phyloP scores from a whole-genome alignment of 2,797 vertebrate genomes.

The Gobio occitaniae region DNA sequence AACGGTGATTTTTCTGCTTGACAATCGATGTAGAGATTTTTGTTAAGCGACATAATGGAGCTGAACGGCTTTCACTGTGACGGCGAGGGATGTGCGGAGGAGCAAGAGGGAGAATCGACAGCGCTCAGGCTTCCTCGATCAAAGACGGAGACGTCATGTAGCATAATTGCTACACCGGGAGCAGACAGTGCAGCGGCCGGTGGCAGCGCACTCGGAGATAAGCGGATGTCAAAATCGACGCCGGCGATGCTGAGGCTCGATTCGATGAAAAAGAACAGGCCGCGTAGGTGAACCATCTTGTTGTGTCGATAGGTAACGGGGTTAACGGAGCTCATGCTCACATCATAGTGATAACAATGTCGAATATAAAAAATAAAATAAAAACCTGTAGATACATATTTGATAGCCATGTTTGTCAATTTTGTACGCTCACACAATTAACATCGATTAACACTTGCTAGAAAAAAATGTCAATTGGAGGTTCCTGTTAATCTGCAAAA shows the following conservation, averaged over 20 bases:
- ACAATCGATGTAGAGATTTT: neutral
- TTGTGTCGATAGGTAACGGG: slow-evolving; percentile 19
- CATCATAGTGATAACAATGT: neutral
- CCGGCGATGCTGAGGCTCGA: slow-evolving; percentile 78
- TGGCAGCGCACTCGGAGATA: slow-evolving; percentile 65
- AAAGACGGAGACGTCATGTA: slow-evolving; percentile 64
- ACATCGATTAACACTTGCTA: neutral
- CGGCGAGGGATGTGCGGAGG: slow-evolving; percentile 65
- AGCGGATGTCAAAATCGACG: slow-evolving; percentile 71
- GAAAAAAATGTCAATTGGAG: neutral
- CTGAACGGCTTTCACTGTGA: slow-evolving; percentile 75
- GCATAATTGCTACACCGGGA: slow-evolving; percentile 54
- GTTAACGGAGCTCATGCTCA: neutral
- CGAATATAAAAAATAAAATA: neutral
- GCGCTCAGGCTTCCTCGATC: slow-evolving; percentile 67
- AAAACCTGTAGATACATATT: neutral
- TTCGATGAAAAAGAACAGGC: slow-evolving; percentile 86
- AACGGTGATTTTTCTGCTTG: neutral
- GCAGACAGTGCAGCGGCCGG: slow-evolving; percentile 61
- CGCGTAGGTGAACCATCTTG: slow-evolving; percentile 83
- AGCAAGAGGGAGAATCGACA: slow-evolving; percentile 70
- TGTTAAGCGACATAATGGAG: slow-evolving; percentile 70
- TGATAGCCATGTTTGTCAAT: neutral
- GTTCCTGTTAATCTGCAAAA: neutral
- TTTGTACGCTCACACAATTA: neutral